Conservation (phyloP, 2,113 vertebrate species). For the Psittacus erithacus region DNA sequence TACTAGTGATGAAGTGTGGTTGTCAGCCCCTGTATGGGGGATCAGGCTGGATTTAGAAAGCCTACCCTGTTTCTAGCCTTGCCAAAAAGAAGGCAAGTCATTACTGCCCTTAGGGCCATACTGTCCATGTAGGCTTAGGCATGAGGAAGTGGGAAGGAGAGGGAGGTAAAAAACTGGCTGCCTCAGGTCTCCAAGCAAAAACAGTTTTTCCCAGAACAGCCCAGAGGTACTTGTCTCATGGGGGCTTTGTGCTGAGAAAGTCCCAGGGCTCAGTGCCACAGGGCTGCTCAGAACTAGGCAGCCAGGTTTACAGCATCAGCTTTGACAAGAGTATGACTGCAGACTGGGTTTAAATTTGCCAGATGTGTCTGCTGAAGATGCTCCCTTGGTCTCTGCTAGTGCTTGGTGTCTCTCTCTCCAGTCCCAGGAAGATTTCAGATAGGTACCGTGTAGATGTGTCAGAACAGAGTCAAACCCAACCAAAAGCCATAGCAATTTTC, state of each 20-base stretch:
- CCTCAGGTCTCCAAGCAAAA: background rate
- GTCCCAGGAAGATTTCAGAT: background rate
- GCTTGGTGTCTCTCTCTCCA: background rate
- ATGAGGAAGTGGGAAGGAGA: background rate
- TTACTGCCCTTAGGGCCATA: background rate
- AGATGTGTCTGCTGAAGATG: background rate
- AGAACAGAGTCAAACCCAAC: background rate
- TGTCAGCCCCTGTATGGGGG: background rate
- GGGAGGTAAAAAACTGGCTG: background rate
- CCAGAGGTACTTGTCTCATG: background rate
- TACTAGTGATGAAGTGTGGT: background rate
- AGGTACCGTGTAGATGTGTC: rapidly evolving
- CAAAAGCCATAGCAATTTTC: background rate
- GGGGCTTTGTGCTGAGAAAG: background rate
- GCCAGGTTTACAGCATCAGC: background rate
- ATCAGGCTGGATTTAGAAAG: background rate
- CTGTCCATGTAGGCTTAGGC: background rate
- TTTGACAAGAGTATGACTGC: background rate
- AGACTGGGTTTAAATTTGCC: background rate
- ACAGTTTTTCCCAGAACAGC: background rate
- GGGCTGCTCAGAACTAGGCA: background rate
- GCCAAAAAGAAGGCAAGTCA: background rate
- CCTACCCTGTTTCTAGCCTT: background rate
- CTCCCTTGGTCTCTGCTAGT: background rate
- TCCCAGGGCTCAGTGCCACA: background rate